Evolutionary conservation across 2,797 vertebrate genomes (phyloP), one percentile per base, ranked within the genome.

Genomic region (Halcyon badia): DNA sequence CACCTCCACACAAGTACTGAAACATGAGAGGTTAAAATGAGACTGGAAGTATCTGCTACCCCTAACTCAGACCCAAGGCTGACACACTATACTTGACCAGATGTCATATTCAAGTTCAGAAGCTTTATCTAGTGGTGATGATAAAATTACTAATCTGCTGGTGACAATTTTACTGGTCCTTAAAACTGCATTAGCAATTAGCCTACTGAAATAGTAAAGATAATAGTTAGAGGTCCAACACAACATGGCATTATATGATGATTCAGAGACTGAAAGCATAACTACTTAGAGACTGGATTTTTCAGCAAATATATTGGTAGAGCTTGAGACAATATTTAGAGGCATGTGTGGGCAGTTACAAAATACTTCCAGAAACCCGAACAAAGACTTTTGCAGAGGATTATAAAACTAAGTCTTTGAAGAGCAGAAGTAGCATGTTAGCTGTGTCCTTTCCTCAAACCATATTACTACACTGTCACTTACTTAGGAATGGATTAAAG

Each of bases 381-480:
- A 96, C 83, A 89, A 94, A 93, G 78, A 56, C 26, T 90, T 93
- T 78, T 81, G 64, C 83, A 83, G 84, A 78, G 41, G 81, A 94
- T 96, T 96, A 95, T 89, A 85, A 92, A 96, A 78, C 49, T 52
- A 87, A 73, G 70, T 65, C 95, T 94, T 89, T 94, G 94, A 95
- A 93, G 83, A 94, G 95, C 52, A 95, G 93, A 85, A 92, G 94
- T 17, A 90, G 44, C 73, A 62, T 64, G 71, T 84, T 94, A 97
- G 88, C 78, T 20, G 5, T 75, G 94, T 94, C 88, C 88, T 82
- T 81, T 94, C 68, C 77, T 85, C 75, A 88, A 77, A 71, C 75
- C 62, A 60, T 79, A 80, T 95, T 93, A 92, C 62, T 61, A 24
- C 77, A 52, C 79, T 91, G 83, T 89, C 90, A 80, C 80, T 96